phyloP scores from a whole-genome alignment of 2,888 invertebrate genomes.

The Drepanosiphum platanoidis region DNA sequence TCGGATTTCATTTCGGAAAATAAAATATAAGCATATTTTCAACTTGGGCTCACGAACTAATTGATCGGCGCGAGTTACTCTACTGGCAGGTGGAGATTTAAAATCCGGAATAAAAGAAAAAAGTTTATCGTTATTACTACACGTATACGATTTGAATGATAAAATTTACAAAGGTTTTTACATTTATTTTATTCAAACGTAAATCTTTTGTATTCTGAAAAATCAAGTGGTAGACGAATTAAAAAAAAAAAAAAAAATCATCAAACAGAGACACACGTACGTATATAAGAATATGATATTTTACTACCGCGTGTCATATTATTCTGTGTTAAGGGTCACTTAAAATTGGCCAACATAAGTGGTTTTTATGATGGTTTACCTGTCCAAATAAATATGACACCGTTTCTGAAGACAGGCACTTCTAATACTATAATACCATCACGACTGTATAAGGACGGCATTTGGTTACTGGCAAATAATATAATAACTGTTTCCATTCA shows the following conservation, averaged over 20 bases:
- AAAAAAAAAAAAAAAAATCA: too few species aligned
- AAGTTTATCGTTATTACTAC: too few species aligned
- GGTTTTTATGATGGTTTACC: not conserved
- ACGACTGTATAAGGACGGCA: not conserved
- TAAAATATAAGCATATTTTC: too few species aligned
- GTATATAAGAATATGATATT: conserved; percentile 7
- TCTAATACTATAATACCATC: not conserved
- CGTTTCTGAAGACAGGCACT: not conserved
- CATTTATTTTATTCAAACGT: not conserved
- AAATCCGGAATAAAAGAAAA: too few species aligned
- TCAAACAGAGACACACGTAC: not conserved
- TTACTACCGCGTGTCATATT: not conserved
- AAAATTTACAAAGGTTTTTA: too few species aligned
- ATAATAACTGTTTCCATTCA: too few species aligned
- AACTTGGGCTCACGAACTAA: too few species aligned
- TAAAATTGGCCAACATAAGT: conserved; percentile 28
- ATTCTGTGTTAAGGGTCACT: not conserved
- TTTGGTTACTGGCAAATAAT: not conserved
- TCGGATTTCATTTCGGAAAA: too few species aligned
- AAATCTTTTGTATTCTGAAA: not conserved
- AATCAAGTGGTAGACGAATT: not conserved
- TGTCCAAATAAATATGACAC: conserved; percentile 29
- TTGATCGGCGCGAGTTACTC: too few species aligned
- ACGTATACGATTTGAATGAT: too few species aligned
- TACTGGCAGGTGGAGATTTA: too few species aligned